Percentiles rank a stretch among this genome's conserved stretches.
These are phyloP conservation scores for Aphis gossypii DNA, from an alignment of 1,140 invertebrate genomes.

Conservation along the genomic window DNA sequence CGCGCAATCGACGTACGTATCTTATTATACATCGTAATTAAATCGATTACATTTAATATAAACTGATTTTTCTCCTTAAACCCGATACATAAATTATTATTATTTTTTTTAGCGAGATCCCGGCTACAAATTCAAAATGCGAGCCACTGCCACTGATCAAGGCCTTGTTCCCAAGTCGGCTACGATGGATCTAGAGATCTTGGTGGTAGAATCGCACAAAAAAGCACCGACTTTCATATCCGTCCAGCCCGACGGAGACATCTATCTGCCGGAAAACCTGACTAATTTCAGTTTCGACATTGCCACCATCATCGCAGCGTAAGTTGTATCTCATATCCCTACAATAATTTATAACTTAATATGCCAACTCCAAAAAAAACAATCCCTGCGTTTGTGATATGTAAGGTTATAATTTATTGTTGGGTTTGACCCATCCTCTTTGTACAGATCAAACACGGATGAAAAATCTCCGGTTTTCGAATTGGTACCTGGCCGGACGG, in stretches of 20 bases:
- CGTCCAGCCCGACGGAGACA: constrained; percentile 66
- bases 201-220: constrained; percentile 86
- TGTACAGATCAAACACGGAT: constrained; percentile 74
- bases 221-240: constrained; percentile 80
- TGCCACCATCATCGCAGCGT: constrained; percentile 73
- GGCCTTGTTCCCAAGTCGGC: constrained; percentile 71
- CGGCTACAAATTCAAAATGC: constrained; percentile 75
- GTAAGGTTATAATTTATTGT: not conserved
- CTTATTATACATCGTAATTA: not conserved
- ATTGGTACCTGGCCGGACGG: constrained; percentile 79
- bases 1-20: constrained; percentile 74
- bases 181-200: constrained; percentile 78
- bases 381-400: not conserved
- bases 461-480: constrained; percentile 79
- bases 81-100: not conserved
- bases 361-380: not conserved
- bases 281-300: constrained; percentile 74
- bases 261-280: constrained; percentile 77
- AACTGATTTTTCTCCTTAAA: not conserved
- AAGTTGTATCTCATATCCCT: constrained; percentile 64
- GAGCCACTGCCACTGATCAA: constrained; percentile 78
- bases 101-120: constrained; percentile 69
- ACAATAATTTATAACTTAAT: not conserved
- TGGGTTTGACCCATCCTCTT: not conserved
- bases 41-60: not conserved